Base-by-base conservation (phyloP, 2,113 vertebrate genomes). In the Ammospiza caudacuta region DNA sequence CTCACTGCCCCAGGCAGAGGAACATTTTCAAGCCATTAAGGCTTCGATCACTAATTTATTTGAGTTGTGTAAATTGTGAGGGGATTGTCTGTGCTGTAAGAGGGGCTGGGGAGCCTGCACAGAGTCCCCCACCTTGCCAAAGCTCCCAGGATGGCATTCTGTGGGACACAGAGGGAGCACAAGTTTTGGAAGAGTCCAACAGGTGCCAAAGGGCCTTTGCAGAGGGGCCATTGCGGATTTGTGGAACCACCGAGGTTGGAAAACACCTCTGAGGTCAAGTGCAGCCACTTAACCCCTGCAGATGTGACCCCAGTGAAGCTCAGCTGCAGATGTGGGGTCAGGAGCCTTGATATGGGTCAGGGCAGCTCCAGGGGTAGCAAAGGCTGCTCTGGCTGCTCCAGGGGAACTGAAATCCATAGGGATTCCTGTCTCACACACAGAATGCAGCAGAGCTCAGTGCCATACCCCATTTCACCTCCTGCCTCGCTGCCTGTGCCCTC, bases 111-210 rank as follows among this genome's bases (percentile, higher is more conserved):
- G 33, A 83, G 31, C 17, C 81, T 41, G 20, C 5, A 0, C 11
- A 11, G 55, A 4, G 9, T 8, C n/a, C 31, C 64, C 2, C 2
- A 37, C 44, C 35, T 14, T 63, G 25, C 15, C 22, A 20, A 44
- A 73, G n/a, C 27, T 89, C 19, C 41, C 23, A 5, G 43, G 44
- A 9, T 11, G 43, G 29, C 11, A 7, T 25, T 62, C 16, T 0
- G 8, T 6, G 46, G 44, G 23, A 3, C 13, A 9, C 0, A 12
- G 3, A 12, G 43, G 52, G 27, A 39, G 3, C 61, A 17, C 14
- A 1, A 2, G 4, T 41, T 29, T 39, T 25, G 25, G 31, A 55
- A 37, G 35, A 41, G 49, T 5, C 43, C 61, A 41, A 1, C 14
- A 29, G 25, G 5, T 51, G 22, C 25, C 31, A 55, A 22, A 18